Evolutionary conservation across 2,888 invertebrate species (phyloP), one percentile per base, ranked within the genome.

Genomic region (Baronia brevicornis): DNA sequence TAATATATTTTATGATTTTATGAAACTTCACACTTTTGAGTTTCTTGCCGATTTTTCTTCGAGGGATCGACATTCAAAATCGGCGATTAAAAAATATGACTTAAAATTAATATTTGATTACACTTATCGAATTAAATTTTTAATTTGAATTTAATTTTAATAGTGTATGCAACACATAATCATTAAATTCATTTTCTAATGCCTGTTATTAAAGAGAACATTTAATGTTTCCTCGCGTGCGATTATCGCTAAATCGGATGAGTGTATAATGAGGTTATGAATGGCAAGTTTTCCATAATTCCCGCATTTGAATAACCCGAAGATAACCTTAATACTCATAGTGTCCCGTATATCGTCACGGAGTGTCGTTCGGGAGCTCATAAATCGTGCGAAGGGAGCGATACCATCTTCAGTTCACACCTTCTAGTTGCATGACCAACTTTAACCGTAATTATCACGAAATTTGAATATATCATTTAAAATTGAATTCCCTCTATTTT

Each of bases 361-460:
- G 25, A 8, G 28, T 4, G 21, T 31, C 29, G 33, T 27, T 24
- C 33, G 28, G 31, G 36, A 18, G 34, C 32, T 34, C 29, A 39
- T 43, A 43, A 43, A 39, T 43, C 43, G 43, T 43, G 40, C 39
- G 32, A 26, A 25, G 13, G 11, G 23, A 27, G 10, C 25, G 43
- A 39, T 36, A 33, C 5, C 18, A 43, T 39, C 43, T 31, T 32
- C 19, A n/a, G 15, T 35, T 43, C 43, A 33, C 42, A 38, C 43
- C 28, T 37, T 19, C 11, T 15, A 25, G 26, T 35, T 35, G 35
- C 39, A 28, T 33, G 32, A 13, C 14, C 27, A 27, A 28, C 28
- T 28, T 36, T 27, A 30, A 19, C 27, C 29, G 32, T 18, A 29
- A 29, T 18, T 13, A 21, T 17, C 28, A 31, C 21, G 17, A 11